These are phyloP conservation scores for Hyperopisus bebe DNA, from an alignment of 2,113 vertebrate genomes.

Conservation along the genomic window DNA sequence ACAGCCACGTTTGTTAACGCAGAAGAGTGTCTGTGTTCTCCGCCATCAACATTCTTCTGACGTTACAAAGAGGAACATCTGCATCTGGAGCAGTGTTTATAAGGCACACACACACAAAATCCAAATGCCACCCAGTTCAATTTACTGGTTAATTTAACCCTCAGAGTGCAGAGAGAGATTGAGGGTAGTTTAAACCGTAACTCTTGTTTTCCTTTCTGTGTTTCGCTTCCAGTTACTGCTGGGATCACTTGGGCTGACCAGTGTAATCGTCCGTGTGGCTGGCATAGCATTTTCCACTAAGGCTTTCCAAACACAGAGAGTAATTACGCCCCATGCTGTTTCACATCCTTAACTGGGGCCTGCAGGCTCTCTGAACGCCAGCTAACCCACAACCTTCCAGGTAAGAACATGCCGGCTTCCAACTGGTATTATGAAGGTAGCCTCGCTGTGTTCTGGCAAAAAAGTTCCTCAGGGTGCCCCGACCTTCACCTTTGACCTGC, in stretches of 20 bases:
- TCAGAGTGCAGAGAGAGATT: not conserved
- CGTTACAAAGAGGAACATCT: conserved; percentile 40
- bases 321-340: not conserved
- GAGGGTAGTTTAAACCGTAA: not conserved
- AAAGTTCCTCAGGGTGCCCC: not conserved
- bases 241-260: not conserved
- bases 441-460: not conserved
- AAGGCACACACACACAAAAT: conserved; percentile 26
- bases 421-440: not conserved
- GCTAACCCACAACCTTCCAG: not conserved
- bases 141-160: conserved; percentile 18
- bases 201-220: not conserved
- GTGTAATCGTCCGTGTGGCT: not conserved
- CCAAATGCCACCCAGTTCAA: conserved; percentile 19
- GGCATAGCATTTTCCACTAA: not conserved
- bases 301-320: not conserved
- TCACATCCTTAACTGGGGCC: not conserved
- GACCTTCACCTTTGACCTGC: not conserved
- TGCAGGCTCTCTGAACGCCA: not conserved
- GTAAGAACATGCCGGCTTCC: not conserved
- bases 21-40: conserved; percentile 20
- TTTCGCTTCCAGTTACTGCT: not conserved
- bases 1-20: not conserved
- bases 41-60: conserved; percentile 36
- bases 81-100: conserved; percentile 33